Evolutionary conservation across 2,113 vertebrate genomes (phyloP), one percentile per base, ranked within the genome.

Genomic region (Nymphicus hollandicus): DNA sequence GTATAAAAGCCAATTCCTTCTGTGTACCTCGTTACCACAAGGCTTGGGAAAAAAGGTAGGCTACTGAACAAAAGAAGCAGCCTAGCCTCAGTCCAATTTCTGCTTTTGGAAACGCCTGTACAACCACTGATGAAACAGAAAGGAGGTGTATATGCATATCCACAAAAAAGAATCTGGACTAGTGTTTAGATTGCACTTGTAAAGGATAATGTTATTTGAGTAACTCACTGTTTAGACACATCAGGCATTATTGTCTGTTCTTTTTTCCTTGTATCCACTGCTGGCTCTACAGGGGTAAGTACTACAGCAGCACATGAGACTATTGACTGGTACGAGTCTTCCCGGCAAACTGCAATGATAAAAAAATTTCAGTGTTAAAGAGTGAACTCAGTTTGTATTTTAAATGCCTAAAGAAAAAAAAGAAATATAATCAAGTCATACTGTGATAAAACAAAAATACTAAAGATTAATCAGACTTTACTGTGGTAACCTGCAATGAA

Each of bases 241-340:
- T 99, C 98, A 53, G 96, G 89, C 65, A 91, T 74, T 81, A 97
- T 83, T 56, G 89, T 66, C 70, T 98, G 98, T 91, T 98, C 99
- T 52, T 98, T 98, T 43, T 91, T 98, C 92, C 98, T 96, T 66
- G 97, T 93, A 74, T 99, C 99, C 85, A 82, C 94, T 11, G 97
- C 60, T 3, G 97, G 87, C 37, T 99, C 99, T 92, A 98, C 64
- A 20, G 99, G 98, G 11, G 98, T 97, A 12, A 98, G 98, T 10
- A 99, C 98, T 18, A 99, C 97, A 70, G 99, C 99, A 84, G 99
- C 98, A 97, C 99, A 99, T 2, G 99, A 99, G 44, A 98, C 98
- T 53, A 99, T 97, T 7, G 99, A 99, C 68, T 99, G 99, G 96
- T 98, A 98, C 0, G 99, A 99, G 97, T 99, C 99, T 93, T 99